These are phyloP conservation scores for Vesta saturnalis DNA, from an alignment of 2,888 invertebrate species.

Conservation along the genomic window DNA sequence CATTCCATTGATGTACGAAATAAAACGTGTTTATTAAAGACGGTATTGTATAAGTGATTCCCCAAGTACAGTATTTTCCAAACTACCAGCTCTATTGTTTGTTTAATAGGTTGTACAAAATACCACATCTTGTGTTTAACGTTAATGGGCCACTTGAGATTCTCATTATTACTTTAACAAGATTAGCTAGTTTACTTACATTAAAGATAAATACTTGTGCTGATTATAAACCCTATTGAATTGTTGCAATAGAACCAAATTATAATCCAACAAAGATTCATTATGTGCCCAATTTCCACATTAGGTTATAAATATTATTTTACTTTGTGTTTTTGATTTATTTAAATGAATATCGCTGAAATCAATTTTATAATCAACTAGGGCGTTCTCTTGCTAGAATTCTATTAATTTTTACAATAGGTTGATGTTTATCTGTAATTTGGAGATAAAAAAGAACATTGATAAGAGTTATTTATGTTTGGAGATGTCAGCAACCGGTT, in stretches of 20 bases:
- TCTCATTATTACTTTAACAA: conserved; percentile 29
- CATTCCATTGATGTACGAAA: not conserved
- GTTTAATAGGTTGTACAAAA: conserved; percentile 38
- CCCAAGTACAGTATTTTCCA: conserved; percentile 7
- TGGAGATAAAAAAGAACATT: conserved; percentile 49
- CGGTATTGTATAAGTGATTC: not conserved
- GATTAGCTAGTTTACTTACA: conserved; percentile 12
- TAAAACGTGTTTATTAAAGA: conserved; percentile 1
- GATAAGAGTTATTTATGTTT: conserved; percentile 53
- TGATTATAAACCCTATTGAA: not conserved
- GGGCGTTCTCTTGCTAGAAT: conserved; percentile 42
- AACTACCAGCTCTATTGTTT: conserved; percentile 26
- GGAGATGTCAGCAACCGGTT: conserved; percentile 49
- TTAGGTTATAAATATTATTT: not conserved
- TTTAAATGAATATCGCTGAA: conserved; percentile 5
- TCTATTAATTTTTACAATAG: conserved; percentile 49
- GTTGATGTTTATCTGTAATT: conserved; percentile 46
- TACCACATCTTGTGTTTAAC: conserved; percentile 32
- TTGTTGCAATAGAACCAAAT: not conserved
- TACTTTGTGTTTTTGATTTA: conserved; percentile 13
- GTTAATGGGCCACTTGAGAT: conserved; percentile 27
- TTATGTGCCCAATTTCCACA: not conserved
- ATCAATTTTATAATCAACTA: conserved; percentile 40
- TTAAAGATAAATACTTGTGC: conserved; percentile 7
- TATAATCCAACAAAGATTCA: not conserved